Conservation (phyloP, 2,888 invertebrate genomes). For the Dolichomitus sp. region DNA sequence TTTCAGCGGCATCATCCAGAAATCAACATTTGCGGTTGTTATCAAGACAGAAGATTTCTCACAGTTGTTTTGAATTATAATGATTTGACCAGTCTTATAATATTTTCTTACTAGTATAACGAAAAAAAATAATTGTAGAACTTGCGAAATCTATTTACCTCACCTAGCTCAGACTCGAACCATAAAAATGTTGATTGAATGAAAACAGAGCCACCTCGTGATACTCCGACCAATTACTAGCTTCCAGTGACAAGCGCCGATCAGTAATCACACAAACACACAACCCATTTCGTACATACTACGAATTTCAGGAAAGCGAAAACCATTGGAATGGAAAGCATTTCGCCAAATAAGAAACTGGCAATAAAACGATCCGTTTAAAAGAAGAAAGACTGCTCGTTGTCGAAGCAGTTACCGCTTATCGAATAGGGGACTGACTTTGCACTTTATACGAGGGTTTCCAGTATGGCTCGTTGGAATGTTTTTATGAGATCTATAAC, state of each 20-base stretch:
- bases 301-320: not conserved
- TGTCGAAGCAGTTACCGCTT: conserved; percentile 36
- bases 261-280: not conserved
- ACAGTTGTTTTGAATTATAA: not conserved
- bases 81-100: not conserved
- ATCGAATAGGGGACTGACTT: conserved; percentile 36
- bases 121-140: not conserved
- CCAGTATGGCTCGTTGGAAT: conserved; percentile 61
- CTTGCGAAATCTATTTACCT: not conserved
- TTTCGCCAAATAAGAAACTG: conserved; percentile 13
- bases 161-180: not conserved
- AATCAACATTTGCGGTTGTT: not conserved
- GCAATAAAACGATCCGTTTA: conserved; percentile 30
- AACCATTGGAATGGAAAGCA: not conserved
- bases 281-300: not conserved
- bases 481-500: conserved; percentile 68
- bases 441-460: conserved; percentile 63
- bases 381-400: conserved; percentile 34
- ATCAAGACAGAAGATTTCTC: not conserved
- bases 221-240: not conserved
- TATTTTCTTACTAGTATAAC: not conserved
- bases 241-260: not conserved
- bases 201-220: conserved; percentile 6
- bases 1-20: not conserved
- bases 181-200: not conserved